Evolutionary conservation across 2,888 invertebrate genomes (phyloP).

Genomic region (Leptinotarsa tumamoca): DNA sequence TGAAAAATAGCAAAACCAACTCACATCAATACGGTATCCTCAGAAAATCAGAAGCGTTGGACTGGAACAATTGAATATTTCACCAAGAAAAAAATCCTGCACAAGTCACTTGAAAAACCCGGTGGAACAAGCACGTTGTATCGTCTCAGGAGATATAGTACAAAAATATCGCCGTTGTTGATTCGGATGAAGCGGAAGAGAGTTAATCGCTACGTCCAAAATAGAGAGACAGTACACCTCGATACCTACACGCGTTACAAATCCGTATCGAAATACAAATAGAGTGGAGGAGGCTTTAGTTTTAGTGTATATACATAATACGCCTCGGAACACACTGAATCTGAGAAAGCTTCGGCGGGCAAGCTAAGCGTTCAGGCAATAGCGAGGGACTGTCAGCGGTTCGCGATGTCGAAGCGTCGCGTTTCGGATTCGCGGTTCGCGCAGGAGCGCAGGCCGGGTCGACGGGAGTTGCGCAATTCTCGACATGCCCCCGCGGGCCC

Average conservation of each 20-base stretch:
- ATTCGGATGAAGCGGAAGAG: background rate
- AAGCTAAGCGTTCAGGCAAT: conserved; percentile 68
- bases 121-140: conserved; percentile 12
- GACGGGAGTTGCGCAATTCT: conserved; percentile 60
- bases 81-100: conserved; percentile 5
- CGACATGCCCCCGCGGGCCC: conserved; percentile 50
- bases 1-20: background rate
- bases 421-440: conserved; percentile 51
- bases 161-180: background rate
- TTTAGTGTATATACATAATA: conserved; percentile 55
- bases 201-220: conserved; percentile 11
- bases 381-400: conserved; percentile 66
- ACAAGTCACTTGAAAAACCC: conserved; percentile 6
- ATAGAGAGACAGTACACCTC: conserved; percentile 21
- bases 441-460: conserved; percentile 43
- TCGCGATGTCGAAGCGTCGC: conserved; percentile 64
- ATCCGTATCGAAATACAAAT: conserved; percentile 36
- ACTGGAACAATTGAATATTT: conserved; percentile 2
- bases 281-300: conserved; percentile 30
- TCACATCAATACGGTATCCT: conserved; percentile 14
- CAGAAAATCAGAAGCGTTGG: background rate
- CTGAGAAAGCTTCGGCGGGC: conserved; percentile 66
- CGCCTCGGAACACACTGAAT: conserved; percentile 66
- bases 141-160: background rate
- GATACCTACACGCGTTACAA: conserved; percentile 29